Evolutionary conservation across 2,888 invertebrate genomes (phyloP).

Genomic region (Eumerus sabulonum): DNA sequence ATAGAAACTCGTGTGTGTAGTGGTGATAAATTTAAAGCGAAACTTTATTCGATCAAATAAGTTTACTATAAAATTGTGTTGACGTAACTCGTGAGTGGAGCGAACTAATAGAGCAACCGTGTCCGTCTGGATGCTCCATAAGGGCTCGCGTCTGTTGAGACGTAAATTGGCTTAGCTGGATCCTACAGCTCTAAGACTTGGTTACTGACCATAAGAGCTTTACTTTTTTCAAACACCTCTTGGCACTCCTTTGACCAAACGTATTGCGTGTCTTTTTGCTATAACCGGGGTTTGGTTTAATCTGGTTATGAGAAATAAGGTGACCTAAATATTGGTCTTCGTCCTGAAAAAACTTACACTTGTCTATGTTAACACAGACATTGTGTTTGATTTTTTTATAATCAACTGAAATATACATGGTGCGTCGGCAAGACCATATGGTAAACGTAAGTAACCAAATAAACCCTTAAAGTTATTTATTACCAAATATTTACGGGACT

Average conservation of each 20-base stretch:
- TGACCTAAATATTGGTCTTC: constrained; percentile 41
- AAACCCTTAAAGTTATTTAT: constrained; percentile 73
- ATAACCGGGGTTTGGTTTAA: constrained; percentile 17
- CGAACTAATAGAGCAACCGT: too few species aligned
- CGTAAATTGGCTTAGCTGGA: constrained; percentile 29
- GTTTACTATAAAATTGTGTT: too few species aligned
- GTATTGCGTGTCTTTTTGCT: constrained; percentile 1
- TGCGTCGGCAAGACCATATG: too few species aligned
- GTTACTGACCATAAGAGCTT: constrained; percentile 12
- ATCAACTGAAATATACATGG: constrained; percentile 65
- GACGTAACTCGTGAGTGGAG: too few species aligned
- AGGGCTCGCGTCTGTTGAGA: constrained; percentile 42
- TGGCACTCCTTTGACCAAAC: constrained; percentile 21
- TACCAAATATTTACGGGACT: constrained; percentile 71
- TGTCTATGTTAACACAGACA: constrained; percentile 49
- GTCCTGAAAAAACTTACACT: constrained; percentile 52
- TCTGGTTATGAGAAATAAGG: constrained; percentile 32
- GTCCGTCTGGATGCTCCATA: too few species aligned
- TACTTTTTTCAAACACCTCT: constrained; percentile 14
- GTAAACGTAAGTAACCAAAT: constrained; percentile 70
- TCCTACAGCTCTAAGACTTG: too few species aligned
- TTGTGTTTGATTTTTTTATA: constrained; percentile 55
- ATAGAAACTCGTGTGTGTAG: constrained; percentile 40
- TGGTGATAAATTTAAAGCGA: constrained; percentile 34
- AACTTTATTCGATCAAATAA: too few species aligned